Evolutionary conservation across 1,140 invertebrate species (phyloP).

Genomic region (Nasonia giraulti): DNA sequence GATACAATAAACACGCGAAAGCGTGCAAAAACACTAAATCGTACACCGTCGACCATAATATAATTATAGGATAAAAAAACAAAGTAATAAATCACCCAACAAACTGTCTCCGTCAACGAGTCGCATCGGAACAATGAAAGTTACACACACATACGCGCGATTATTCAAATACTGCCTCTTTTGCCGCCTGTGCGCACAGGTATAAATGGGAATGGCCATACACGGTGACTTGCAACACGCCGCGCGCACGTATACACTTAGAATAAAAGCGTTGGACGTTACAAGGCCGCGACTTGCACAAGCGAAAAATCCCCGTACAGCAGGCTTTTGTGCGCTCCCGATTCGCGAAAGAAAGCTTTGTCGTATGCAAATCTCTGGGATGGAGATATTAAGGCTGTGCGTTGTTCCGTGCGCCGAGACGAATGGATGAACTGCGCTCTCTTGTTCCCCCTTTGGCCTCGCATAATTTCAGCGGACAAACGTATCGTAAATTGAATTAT

Average conservation of each 20-base stretch:
- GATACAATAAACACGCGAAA: background rate
- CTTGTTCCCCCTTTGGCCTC: background rate
- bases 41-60: background rate
- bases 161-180: background rate
- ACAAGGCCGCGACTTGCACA: constrained; percentile 28
- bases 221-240: constrained; percentile 26
- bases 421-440: background rate
- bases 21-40: background rate
- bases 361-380: background rate
- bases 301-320: background rate
- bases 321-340: background rate
- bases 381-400: background rate
- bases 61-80: background rate
- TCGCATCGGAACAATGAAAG: background rate
- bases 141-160: background rate
- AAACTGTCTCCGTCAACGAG: background rate
- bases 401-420: background rate
- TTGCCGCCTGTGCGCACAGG: background rate
- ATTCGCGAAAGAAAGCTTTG: background rate
- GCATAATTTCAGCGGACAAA: background rate
- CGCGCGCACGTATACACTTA: background rate
- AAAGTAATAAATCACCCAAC: background rate
- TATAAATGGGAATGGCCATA: constrained; percentile 24
- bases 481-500: background rate
- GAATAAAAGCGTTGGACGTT: constrained; percentile 35